phyloP scores from a whole-genome alignment of 2,113 vertebrate genomes.

The Burhinus oedicnemus region DNA sequence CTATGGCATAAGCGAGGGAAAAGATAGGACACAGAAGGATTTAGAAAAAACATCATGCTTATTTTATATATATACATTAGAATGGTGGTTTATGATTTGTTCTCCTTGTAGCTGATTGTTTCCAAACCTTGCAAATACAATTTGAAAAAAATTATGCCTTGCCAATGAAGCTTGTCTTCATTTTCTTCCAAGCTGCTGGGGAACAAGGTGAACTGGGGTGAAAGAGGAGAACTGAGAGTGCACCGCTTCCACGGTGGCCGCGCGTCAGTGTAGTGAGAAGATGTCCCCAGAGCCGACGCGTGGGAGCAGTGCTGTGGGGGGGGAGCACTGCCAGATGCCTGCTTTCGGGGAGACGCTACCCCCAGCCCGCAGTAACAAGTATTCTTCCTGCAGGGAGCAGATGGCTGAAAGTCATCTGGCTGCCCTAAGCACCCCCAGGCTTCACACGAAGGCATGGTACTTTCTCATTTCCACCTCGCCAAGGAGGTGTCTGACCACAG shows the following conservation, averaged over 20 bases:
- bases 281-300: accelerated
- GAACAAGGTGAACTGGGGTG: background rate
- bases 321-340: background rate
- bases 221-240: background rate
- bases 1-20: background rate
- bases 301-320: background rate
- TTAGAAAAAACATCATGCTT: background rate
- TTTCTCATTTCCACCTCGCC: background rate
- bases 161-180: background rate
- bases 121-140: background rate
- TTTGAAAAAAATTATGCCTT: background rate
- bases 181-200: background rate
- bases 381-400: background rate
- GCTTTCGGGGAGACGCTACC: background rate
- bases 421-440: background rate
- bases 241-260: accelerated
- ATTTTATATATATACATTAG: background rate
- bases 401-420: background rate
- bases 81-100: background rate
- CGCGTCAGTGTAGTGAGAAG: background rate
- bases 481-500: background rate
- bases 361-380: background rate
- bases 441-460: background rate
- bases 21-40: background rate
- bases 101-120: background rate